Evolutionary conservation across 2,797 vertebrate genomes (phyloP).

Genomic region (Gymnoscopelus microlampas): DNA sequence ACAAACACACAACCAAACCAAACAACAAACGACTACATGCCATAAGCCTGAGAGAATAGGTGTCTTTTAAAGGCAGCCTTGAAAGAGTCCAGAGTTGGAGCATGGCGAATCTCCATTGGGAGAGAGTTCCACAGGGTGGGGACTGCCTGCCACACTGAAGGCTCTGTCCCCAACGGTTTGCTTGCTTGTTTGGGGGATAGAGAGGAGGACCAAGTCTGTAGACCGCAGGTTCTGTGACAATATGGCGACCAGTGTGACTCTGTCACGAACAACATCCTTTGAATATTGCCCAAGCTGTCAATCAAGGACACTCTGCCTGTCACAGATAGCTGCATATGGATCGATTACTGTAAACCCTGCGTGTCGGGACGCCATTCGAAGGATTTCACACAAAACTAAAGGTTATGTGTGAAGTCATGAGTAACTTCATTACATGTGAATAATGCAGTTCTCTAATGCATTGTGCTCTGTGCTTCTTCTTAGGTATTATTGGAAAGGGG

Average conservation of each 20-base stretch:
- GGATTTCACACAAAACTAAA: neutral
- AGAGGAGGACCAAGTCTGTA: too few relatives aligned
- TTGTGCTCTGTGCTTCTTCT: conserved; percentile 17
- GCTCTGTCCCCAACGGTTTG: too few relatives aligned
- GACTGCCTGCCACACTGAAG: too few relatives aligned
- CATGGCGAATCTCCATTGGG: too few relatives aligned
- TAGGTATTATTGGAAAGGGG: conserved; percentile 91
- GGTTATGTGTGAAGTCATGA: neutral
- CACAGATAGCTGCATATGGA: conserved; percentile 9
- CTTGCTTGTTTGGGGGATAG: too few relatives aligned
- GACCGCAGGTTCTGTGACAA: too few relatives aligned
- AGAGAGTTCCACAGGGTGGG: too few relatives aligned
- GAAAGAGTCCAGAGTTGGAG: too few relatives aligned
- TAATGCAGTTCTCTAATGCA: neutral
- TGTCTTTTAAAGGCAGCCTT: too few relatives aligned
- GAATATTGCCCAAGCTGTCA: neutral
- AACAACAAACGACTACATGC: too few relatives aligned
- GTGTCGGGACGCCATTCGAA: neutral
- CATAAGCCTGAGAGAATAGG: too few relatives aligned
- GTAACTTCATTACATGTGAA: neutral
- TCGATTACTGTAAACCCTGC: neutral
- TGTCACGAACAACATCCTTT: conserved; percentile 6
- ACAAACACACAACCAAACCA: neutral
- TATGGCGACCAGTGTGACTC: too few relatives aligned
- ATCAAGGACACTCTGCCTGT: neutral